Base-by-base conservation (phyloP, 2,888 invertebrate genomes). In the Nephrotoma flavescens region DNA sequence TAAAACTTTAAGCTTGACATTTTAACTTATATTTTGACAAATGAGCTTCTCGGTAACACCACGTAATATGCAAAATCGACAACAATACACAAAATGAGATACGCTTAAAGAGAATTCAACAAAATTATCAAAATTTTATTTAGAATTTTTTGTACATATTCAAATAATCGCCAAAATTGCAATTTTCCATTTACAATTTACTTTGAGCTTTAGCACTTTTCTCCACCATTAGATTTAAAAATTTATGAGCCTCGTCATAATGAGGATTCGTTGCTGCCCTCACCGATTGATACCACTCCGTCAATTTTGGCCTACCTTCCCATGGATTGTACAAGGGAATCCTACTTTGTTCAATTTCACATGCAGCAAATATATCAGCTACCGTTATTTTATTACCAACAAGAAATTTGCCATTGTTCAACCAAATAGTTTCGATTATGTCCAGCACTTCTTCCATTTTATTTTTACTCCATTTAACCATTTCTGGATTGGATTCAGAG, bases 321-420 rank as follows among this genome's bases (percentile, higher is more conserved):
- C 91, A 91, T 0, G 95, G 93, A 89, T 96, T 93, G 89, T 93
- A 96, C 87, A 84, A 6, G 84, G 83, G 91, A 93, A 92, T 90
- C 96, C 96, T 93, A 52, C 95, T 94, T 90, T 97, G 96, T 90
- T 96, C 96, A 86, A 97, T 90, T 92, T 96, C 96, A 89, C 95
- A 95, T 0, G 95, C 94, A 0, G 95, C 96, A 88, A 96, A 92
- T 87, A 97, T 91, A 90, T 97, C 97, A 0, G 96, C 96, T 1
- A 95, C 94, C 0, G 94, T 94, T 6, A 96, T 91, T n/a, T 92
- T 90, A 88, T 95, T 90, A 0, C 96, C 95, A 2, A 92, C 92
- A 9, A 96, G 92, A 89, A 92, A 93, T 88, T 92, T 84, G n/a
- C 3, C 89, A 88, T 93, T 88, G 89, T 92, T 93, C 52, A 95